Base-by-base conservation (phyloP, 1,140 invertebrate genomes). In the Saccostrea glomerata region DNA sequence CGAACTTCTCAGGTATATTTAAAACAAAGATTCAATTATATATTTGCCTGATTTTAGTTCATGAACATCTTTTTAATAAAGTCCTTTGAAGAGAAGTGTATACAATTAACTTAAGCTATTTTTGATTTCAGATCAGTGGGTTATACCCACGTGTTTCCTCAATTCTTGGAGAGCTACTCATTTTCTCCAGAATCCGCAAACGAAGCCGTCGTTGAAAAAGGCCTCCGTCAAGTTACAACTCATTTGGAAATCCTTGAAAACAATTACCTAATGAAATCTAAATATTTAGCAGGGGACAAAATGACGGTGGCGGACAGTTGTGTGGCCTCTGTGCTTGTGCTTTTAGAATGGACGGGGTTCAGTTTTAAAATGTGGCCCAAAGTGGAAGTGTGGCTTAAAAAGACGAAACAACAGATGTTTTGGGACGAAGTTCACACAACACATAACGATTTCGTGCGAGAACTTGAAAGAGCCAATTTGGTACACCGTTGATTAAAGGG, bases 291-390 rank as follows among this genome's bases (percentile, higher is more conserved):
- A 17, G 91, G 92, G 17, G 66, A 87, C 85, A 63, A 89, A 36
- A 54, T 88, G 77, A 93, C 92, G 4, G 82, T 93, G 23, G 91
- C 92, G 2, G 92, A 93, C 66, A 87, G 82, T 9, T 91, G 66
- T 73, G 89, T 92, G 13, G 92, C 89, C 25, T 89, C 90, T 0
- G 89, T 92, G 15, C 56, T 93, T 20, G 63, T 90, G 17, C 89
- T 92, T 36, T 70, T 91, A 25, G 89, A 93, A 40, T 93, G 92
- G 92, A 88, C 88, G 23, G 89, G 88, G 3, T 91, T 92, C 58
- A 90, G 90, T 77, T 92, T 91, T 82, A 90, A 87, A 73, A 90
- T 93, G 86, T 93, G 92, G 92, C 92, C 92, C 0, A 91, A 90
- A 70, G 88, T 93, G 9, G 89, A 91, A 13, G 30, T 82, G 15